Base-by-base conservation (phyloP, 2,113 vertebrate genomes). In the Malurus melanocephalus region DNA sequence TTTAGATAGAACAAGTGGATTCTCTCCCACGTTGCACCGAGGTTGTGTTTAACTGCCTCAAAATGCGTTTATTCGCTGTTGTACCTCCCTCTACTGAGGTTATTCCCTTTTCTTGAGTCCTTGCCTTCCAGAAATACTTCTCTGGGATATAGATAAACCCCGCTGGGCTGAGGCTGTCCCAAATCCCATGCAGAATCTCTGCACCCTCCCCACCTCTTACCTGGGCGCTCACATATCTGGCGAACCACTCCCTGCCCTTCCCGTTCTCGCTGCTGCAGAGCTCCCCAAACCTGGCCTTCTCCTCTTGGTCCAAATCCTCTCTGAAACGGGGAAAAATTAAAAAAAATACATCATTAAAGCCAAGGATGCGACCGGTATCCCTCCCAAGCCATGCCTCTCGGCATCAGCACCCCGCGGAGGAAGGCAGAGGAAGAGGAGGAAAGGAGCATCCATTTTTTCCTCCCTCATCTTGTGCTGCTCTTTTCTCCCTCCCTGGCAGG, bases 211-310 rank as follows among this genome's bases (percentile, higher is more conserved):
- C 73, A 22, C 55, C n/a, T 43, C 93, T 96, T 84, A 99, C 99
- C 98, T 99, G 99, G 23, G 98, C 99, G 1, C 98, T 99, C 94
- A 99, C 98, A 0, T 98, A 99, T 94, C 98, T 98, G 0, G 99
- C 98, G 3, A 99, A 99, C 99, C 99, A 99, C 86, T 99, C 99
- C 53, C 99, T 96, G 94, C 98, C 98, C 94, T 99, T 99, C n/a
- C 98, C 97, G 0, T 98, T 98, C 85, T 99, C 98, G 0, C 98
- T 98, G 17, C 98, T 98, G 96, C 99, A 99, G 42, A 99, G 97
- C 89, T 99, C 98, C 22, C 99, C 99, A 68, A 99, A 99, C 81
- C 93, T 98, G 75, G 99, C 98, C 93, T 99, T 99, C 96, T 99
- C 99, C 78, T 99, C 99, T 55, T 99, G 99, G 88, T 98, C 98